These are phyloP conservation scores for Ditylenchus dipsaci DNA, from an alignment of 1,140 invertebrate species.

Conservation along the genomic window DNA sequence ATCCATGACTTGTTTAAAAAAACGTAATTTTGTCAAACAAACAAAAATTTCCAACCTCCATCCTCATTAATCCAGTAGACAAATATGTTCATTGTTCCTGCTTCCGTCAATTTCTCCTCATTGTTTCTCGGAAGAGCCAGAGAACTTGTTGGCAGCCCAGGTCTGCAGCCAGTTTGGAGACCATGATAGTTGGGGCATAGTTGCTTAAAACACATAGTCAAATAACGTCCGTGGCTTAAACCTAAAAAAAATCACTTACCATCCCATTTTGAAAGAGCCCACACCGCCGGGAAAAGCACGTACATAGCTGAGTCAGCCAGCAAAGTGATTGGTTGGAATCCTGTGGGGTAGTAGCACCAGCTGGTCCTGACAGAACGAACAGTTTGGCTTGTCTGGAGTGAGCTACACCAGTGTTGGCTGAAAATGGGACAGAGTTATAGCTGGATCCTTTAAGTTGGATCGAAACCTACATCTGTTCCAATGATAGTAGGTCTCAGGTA, in stretches of 20 bases:
- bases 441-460: background rate
- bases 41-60: constrained; percentile 71
- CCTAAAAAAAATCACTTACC: constrained; percentile 56
- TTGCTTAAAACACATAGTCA: constrained; percentile 59
- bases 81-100: constrained; percentile 98
- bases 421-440: constrained; percentile 12
- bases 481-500: constrained; percentile 95
- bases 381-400: constrained; percentile 77
- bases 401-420: constrained; percentile 72
- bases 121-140: constrained; percentile 82
- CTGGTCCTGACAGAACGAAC: constrained; percentile 82
- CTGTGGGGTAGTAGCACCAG: constrained; percentile 80
- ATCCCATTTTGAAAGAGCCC: constrained; percentile 88
- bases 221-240: background rate
- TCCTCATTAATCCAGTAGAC: constrained; percentile 78
- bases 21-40: background rate
- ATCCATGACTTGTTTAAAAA: too few relatives aligned
- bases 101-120: constrained; percentile 87
- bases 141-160: constrained; percentile 87
- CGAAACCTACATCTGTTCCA: constrained; percentile 73
- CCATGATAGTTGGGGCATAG: constrained; percentile 64
- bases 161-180: constrained; percentile 70
- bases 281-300: constrained; percentile 92
- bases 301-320: constrained; percentile 73
- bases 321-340: constrained; percentile 72